Evolutionary conservation across 2,113 vertebrate genomes (phyloP).

Genomic region (Balaeniceps rex): DNA sequence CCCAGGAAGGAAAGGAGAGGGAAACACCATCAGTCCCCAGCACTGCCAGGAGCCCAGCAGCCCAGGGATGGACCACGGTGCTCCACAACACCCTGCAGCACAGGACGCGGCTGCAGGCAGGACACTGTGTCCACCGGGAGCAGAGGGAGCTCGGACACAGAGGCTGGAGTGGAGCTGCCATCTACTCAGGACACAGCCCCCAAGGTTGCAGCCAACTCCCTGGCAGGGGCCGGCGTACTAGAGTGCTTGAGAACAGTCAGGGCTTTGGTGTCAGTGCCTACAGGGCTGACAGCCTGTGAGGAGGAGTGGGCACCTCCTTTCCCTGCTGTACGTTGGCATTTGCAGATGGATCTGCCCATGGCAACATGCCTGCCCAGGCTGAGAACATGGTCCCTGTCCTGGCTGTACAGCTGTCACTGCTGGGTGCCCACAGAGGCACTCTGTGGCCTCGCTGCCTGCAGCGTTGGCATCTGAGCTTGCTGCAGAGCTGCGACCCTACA

Average conservation of each 20-base stretch:
- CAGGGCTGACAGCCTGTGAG: background rate
- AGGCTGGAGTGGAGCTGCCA: background rate
- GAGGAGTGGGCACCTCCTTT: background rate
- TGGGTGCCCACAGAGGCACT: background rate
- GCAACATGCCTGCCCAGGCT: background rate
- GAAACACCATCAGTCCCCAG: background rate
- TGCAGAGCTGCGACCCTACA: fast-evolving
- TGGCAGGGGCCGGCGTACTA: background rate
- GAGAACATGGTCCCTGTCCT: background rate
- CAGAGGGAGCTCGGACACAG: background rate
- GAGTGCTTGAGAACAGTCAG: background rate
- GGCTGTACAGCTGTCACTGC: background rate
- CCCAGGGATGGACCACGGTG: background rate
- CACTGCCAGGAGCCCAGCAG: background rate
- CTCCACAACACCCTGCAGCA: background rate
- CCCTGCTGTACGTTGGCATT: background rate
- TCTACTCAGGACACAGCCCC: background rate
- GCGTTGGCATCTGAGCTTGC: background rate
- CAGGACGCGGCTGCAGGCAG: background rate
- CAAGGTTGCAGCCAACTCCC: background rate
- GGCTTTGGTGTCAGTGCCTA: background rate
- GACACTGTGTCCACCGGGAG: fast-evolving
- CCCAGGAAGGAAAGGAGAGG: background rate
- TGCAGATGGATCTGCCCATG: background rate
- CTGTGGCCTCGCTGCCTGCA: background rate